Evolutionary conservation across 2,113 vertebrate species (phyloP), one percentile per base, ranked within the genome.

Genomic region (Todiramphus chloris): DNA sequence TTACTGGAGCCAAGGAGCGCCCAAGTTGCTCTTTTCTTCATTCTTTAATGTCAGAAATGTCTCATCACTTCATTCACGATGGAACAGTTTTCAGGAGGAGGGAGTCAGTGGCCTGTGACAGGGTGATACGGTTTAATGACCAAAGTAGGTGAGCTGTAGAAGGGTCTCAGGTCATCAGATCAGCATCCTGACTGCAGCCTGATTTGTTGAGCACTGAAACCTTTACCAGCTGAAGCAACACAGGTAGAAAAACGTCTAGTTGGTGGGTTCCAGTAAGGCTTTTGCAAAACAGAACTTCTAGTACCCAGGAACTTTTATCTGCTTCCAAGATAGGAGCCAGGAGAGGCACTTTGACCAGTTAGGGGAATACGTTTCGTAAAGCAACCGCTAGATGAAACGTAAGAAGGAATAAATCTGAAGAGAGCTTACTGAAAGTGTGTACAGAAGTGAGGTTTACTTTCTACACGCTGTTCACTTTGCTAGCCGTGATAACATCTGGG

Each of bases 401-500:
- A 35, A 2, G 1, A 68, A 59, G 43, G 67, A 72, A 13, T 18
- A 88, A 85, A 27, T 28, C 43, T 41, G 37, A 62, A 62, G 59
- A 80, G 25, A 64, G 23, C 23, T 31, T 44, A 9, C 19, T n/a
- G 51, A 31, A 31, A 75, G 19, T 2, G 2, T 62, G 37, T 50
- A 35, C 58, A 31, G 8, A 83, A 94, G 27, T 43, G 35, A 19
- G 39, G 41, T 83, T 86, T 30, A 31, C 23, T 17, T 55, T 41
- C 31, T 53, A 1, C 18, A 1, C 23, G 7, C n/a, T 20, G 1
- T 50, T 37, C 50, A 25, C 19, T 63, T 55, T 5, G 14, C 56
- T 46, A 75, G 62, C 21, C 30, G 21, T 5, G 20, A 0, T 30
- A 31, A 28, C 0, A 12, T 31, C 9, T n/a, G 14, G 28, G 3